A percentile compares a stretch with the other conserved stretches of the same genome.
Evolutionary conservation across 2,113 vertebrate species (phyloP).

Genomic region (Girardinichthys multiradiatus): DNA sequence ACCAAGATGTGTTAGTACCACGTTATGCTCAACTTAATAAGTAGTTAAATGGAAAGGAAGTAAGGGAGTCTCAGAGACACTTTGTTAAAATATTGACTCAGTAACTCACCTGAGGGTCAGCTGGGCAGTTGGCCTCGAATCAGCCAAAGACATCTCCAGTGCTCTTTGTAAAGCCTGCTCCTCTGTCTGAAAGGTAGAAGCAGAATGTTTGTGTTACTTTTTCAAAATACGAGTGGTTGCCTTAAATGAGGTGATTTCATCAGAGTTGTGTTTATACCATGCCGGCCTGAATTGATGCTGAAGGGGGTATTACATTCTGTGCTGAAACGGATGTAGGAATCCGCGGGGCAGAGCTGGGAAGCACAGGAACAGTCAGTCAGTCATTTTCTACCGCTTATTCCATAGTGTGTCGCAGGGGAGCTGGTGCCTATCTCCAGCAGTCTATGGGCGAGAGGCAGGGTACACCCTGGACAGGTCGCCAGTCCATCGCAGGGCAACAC

Average conservation of each 20-base stretch:
- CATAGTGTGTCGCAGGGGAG: too few relatives aligned
- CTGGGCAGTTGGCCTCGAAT: constrained; percentile 72
- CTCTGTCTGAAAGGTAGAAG: constrained; percentile 83
- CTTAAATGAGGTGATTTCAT: background rate
- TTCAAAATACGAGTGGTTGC: background rate
- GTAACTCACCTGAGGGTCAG: constrained; percentile 79
- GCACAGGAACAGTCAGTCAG: too few relatives aligned
- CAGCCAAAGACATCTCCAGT: constrained; percentile 93
- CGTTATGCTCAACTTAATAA: too few relatives aligned
- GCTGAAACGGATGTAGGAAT: constrained; percentile 69
- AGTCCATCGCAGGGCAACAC: too few relatives aligned
- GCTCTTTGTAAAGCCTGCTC: constrained; percentile 95
- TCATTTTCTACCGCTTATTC: too few relatives aligned
- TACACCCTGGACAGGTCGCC: too few relatives aligned
- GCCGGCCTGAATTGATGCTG: constrained; percentile 79
- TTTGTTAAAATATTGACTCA: background rate
- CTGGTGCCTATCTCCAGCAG: too few relatives aligned
- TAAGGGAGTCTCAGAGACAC: background rate
- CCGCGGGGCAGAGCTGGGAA: constrained; percentile 40
- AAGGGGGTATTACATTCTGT: constrained; percentile 74
- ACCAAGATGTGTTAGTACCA: too few relatives aligned
- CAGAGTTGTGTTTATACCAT: constrained; percentile 70
- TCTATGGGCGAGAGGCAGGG: too few relatives aligned
- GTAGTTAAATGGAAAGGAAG: background rate
- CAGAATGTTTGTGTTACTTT: constrained; percentile 7